Evolutionary conservation across 2,888 invertebrate genomes (phyloP).

Genomic region (Petrophora chlorosata): DNA sequence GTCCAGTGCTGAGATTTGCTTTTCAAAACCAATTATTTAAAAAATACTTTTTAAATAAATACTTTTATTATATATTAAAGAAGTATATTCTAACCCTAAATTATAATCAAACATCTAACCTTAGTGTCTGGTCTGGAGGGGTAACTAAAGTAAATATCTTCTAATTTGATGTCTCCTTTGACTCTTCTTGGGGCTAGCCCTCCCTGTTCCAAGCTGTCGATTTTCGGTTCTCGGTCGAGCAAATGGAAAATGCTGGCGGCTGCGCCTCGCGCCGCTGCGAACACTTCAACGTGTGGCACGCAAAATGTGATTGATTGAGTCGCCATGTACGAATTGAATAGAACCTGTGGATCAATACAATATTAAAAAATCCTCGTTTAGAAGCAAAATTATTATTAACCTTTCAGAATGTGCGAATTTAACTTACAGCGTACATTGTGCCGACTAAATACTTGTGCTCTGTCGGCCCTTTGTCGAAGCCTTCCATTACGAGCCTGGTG

Average conservation of each 20-base stretch:
- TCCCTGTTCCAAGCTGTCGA: constrained; percentile 86
- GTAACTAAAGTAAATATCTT: constrained; percentile 89
- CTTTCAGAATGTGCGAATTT: too few species aligned
- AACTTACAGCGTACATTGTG: constrained; percentile 87
- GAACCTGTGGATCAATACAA: constrained; percentile 69
- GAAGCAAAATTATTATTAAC: too few species aligned
- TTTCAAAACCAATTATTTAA: too few species aligned
- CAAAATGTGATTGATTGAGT: constrained; percentile 90
- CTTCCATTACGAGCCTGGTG: constrained; percentile 86
- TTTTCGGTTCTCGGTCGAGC: constrained; percentile 87
- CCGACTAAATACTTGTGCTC: constrained; percentile 87
- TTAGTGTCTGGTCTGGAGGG: constrained; percentile 90
- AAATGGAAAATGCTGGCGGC: constrained; percentile 89
- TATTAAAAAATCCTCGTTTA: background rate
- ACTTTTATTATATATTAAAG: too few species aligned
- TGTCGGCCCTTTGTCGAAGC: constrained; percentile 81
- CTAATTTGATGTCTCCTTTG: constrained; percentile 87
- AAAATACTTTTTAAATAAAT: too few species aligned
- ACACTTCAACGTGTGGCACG: constrained; percentile 89
- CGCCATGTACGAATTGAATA: constrained; percentile 90
- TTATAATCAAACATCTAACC: constrained; percentile 55
- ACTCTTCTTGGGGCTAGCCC: constrained; percentile 85
- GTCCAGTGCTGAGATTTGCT: too few species aligned
- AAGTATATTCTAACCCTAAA: too few species aligned
- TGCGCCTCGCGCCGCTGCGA: constrained; percentile 88